Base-by-base conservation (phyloP, 1,140 invertebrate species). In the Plectus sambesii region DNA sequence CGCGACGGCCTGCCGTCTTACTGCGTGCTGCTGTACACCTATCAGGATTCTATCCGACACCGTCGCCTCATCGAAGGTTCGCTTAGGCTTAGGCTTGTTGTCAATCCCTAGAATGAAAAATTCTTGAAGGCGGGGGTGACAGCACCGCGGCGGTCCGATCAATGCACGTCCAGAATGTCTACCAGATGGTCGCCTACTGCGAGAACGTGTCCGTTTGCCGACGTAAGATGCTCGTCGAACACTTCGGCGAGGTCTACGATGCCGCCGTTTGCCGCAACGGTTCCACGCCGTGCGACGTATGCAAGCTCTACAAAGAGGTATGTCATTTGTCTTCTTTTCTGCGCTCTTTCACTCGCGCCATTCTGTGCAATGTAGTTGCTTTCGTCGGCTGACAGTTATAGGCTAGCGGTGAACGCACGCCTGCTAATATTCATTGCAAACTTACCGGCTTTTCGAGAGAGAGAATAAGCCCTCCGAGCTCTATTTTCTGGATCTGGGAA, bases 1-100 rank as follows among this genome's bases (percentile, higher is more conserved):
- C 75, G 92, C 48, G 90, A 97, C 73, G 85, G n/a, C n/a, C n/a
- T n/a, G 47, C 39, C 46, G 2, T 41, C 45, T 2, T 55, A 53
- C n/a, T 56, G 55, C 30, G 17, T 56, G 17, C 23, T 56, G 33
- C 53, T 56, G n/a, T 56, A 56, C 29, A 45, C 39, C 3, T 56
- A 56, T 38, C 40, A 48, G 6, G 55, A 56, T 37, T 50, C 40
- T 2, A 49, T 56, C 24, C 24, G 55, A 12, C 45, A 55, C 17
- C 39, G 55, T 6, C 17, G 42, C 23, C 49, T 56, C 46, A 56
- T 56, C 33, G 55, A 56, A 56, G 54, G 53, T 55, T 20, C 20
- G 24, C 15, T 22, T 2, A 8, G 27, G 33, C 20, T n/a, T n/a
- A n/a, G n/a, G n/a, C n/a, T n/a, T n/a, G n/a, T n/a, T n/a, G n/a